Conservation (phyloP, 2,113 vertebrate species). For the Podarcis muralis region DNA sequence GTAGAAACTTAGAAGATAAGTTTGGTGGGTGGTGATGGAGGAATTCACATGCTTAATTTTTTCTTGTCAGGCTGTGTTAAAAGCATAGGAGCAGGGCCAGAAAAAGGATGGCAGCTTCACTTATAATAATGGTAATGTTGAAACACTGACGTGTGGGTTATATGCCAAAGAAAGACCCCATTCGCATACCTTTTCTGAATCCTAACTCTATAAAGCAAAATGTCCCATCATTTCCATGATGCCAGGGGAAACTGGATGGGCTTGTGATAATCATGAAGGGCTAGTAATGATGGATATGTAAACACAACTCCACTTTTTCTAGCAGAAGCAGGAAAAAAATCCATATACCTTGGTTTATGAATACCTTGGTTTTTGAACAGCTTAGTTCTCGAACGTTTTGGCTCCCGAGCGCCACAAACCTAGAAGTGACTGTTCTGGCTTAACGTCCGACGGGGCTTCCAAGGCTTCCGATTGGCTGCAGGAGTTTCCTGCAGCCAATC, state of each 20-base stretch:
- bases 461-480: too few species aligned
- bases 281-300: neutral
- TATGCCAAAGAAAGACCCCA: neutral
- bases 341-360: too few species aligned
- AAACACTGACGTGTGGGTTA: neutral
- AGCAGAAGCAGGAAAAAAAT: neutral
- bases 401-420: too few species aligned
- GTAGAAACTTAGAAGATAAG: neutral
- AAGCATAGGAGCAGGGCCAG: neutral
- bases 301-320: neutral
- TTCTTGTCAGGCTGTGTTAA: neutral
- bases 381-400: too few species aligned
- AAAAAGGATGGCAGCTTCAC: neutral
- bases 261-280: neutral
- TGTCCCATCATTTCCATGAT: neutral
- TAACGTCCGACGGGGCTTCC: too few species aligned
- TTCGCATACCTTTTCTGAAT: neutral
- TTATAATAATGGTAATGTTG: neutral
- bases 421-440: too few species aligned
- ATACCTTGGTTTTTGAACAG: too few species aligned
- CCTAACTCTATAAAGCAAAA: neutral
- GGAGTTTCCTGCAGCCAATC: too few species aligned
- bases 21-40: neutral
- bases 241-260: neutral
- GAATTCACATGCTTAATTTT: neutral